phyloP scores from a whole-genome alignment of 2,888 invertebrate species.

The Pseudolycoriella hygida region DNA sequence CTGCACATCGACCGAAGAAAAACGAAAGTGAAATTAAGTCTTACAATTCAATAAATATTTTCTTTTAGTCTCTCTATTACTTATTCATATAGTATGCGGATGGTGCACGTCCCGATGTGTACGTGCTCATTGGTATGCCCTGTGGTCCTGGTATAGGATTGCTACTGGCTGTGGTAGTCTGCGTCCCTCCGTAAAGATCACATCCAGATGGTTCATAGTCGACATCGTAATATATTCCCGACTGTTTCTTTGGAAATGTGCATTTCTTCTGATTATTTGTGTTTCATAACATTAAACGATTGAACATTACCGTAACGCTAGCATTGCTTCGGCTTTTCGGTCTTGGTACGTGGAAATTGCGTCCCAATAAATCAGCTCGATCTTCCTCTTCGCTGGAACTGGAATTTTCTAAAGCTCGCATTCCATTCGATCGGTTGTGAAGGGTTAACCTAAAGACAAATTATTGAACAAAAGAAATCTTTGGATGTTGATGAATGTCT shows the following conservation, averaged over 20 bases:
- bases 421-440: conserved; percentile 29
- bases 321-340: conserved; percentile 61
- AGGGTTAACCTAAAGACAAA: conserved; percentile 20
- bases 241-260: conserved; percentile 57
- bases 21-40: too few relatives aligned
- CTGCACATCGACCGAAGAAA: too few relatives aligned
- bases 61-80: too few relatives aligned
- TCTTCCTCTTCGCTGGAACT: conserved; percentile 50
- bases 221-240: conserved; percentile 78
- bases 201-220: conserved; percentile 55
- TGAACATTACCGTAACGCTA: conserved; percentile 29
- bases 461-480: too few relatives aligned
- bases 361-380: conserved; percentile 54
- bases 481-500: background rate
- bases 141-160: conserved; percentile 41
- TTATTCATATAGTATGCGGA: conserved; percentile 30
- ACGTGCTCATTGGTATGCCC: conserved; percentile 67
- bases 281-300: background rate
- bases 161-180: conserved; percentile 14
- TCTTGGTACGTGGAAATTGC: conserved; percentile 58
- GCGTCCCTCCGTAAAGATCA: conserved; percentile 27
- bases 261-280: background rate
- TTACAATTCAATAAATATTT: too few relatives aligned
- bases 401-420: conserved; percentile 34
- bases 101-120: conserved; percentile 57